Percentiles rank a stretch among this genome's conserved stretches.
Evolutionary conservation across 2,888 invertebrate genomes (phyloP).

Genomic region (Zeuzera pyrina): DNA sequence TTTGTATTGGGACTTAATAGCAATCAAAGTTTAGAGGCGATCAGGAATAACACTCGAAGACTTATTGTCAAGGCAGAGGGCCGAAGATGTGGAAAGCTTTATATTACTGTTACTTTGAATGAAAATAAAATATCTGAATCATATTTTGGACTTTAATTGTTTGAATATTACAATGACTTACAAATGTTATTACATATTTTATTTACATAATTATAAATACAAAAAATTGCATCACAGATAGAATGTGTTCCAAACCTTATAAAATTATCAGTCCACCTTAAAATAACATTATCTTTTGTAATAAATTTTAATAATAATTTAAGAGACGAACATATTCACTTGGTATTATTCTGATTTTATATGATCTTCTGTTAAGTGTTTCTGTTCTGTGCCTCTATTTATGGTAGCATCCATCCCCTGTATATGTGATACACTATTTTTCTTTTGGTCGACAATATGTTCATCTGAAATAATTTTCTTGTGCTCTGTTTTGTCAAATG

Average conservation of each 20-base stretch:
- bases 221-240: slow-evolving; percentile 37
- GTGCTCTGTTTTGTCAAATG: slow-evolving; percentile 15
- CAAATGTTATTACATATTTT: slow-evolving; percentile 10
- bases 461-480: slow-evolving; percentile 7
- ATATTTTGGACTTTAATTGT: slow-evolving; percentile 12
- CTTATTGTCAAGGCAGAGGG: slow-evolving; percentile 76
- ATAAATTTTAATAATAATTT: too few species aligned
- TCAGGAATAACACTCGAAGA: slow-evolving; percentile 73
- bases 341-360: slow-evolving; percentile 19
- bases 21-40: slow-evolving; percentile 77
- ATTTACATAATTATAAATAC: slow-evolving; percentile 5
- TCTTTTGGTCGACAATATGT: too few species aligned
- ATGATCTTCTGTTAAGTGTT: slow-evolving; percentile 10
- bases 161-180: slow-evolving; percentile 3
- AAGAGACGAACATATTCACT: too few species aligned
- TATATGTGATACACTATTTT: too few species aligned
- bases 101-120: slow-evolving; percentile 29
- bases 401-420: too few species aligned
- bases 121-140: slow-evolving; percentile 30
- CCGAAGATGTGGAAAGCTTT: slow-evolving; percentile 63
- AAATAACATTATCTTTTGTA: too few species aligned
- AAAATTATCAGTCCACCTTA: too few species aligned
- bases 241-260: too few species aligned
- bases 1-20: slow-evolving; percentile 80
- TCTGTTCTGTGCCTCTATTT: slow-evolving; percentile 14